Evolutionary conservation across 2,797 vertebrate species (phyloP).

Genomic region (Hoplostethus atlanticus): DNA sequence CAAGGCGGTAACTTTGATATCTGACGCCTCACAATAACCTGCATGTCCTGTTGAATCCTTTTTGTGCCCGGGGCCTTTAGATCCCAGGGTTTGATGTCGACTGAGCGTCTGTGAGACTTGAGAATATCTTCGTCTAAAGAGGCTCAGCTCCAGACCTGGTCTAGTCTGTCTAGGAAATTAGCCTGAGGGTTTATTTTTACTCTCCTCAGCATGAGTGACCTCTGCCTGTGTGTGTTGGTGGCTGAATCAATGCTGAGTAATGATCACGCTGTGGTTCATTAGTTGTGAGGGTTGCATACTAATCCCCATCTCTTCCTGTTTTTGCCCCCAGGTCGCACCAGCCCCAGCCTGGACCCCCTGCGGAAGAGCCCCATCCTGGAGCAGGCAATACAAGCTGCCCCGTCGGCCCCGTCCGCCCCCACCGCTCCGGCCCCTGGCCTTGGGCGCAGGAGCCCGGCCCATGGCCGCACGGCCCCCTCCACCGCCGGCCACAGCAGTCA

Average conservation of each 20-base stretch:
- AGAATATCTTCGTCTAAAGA: not conserved
- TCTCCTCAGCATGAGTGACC: not conserved
- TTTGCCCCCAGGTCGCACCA: constrained; percentile 86
- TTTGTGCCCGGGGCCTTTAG: not conserved
- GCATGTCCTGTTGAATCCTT: constrained; percentile 7
- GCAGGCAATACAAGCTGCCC: constrained; percentile 86
- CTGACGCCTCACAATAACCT: not conserved
- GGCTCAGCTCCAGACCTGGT: not conserved
- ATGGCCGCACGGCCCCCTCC: constrained; percentile 66
- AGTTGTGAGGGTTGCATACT: not conserved
- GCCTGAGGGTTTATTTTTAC: not conserved
- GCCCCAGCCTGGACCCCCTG: constrained; percentile 88
- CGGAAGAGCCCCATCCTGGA: constrained; percentile 92
- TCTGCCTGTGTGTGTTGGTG: not conserved
- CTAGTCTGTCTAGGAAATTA: not conserved
- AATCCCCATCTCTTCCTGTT: not conserved
- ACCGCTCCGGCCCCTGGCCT: constrained; percentile 81
- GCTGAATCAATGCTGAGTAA: not conserved
- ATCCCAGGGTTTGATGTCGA: not conserved
- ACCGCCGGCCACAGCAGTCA: constrained; percentile 76
- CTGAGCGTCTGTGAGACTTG: not conserved
- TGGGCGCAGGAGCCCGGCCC: constrained; percentile 89
- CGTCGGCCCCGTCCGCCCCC: constrained; percentile 72
- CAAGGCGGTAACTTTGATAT: not conserved
- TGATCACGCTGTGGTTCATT: not conserved